Percentiles rank a stretch among this genome's conserved stretches.
Evolutionary conservation across 2,888 invertebrate species (phyloP).

Genomic region (Panopea generosa): DNA sequence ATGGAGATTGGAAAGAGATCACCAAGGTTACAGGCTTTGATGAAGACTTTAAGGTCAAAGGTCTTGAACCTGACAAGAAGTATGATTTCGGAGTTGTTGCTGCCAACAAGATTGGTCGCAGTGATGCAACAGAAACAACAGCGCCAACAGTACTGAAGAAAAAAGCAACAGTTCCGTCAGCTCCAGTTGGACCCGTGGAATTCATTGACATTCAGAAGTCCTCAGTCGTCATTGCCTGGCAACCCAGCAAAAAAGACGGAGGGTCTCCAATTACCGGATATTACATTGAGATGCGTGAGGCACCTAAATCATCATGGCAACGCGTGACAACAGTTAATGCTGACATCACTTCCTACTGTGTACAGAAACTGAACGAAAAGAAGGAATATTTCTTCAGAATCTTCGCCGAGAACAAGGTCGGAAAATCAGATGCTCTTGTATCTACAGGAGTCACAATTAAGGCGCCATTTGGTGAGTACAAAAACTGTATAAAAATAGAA

Average conservation of each 20-base stretch:
- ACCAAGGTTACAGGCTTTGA: slow-evolving; percentile 92
- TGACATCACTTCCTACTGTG: slow-evolving; percentile 57
- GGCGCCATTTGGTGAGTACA: no score
- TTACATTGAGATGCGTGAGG: slow-evolving; percentile 76
- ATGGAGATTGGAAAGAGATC: slow-evolving; percentile 92
- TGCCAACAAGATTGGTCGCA: slow-evolving; percentile 80
- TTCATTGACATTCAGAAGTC: slow-evolving; percentile 68
- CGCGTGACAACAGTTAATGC: slow-evolving; percentile 78
- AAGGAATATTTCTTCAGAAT: slow-evolving; percentile 83
- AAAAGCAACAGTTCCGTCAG: slow-evolving; percentile 73
- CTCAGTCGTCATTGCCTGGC: slow-evolving; percentile 81
- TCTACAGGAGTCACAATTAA: no score
- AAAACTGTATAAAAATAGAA: no score
- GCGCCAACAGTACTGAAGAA: slow-evolving; percentile 72
- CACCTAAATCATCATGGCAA: slow-evolving; percentile 66
- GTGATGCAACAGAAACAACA: slow-evolving; percentile 74
- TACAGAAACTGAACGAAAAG: slow-evolving; percentile 77
- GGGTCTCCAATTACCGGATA: slow-evolving; percentile 78
- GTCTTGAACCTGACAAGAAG: slow-evolving; percentile 76
- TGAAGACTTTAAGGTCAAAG: slow-evolving; percentile 75
- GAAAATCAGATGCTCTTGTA: slow-evolving; percentile 93
- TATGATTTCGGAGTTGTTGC: slow-evolving; percentile 83
- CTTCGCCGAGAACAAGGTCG: slow-evolving; percentile 91
- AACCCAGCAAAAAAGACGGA: slow-evolving; percentile 82
- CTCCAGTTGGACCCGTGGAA: slow-evolving; percentile 77